These are phyloP conservation scores for Podocnemis expansa DNA, from an alignment of 2,113 vertebrate species.

Conservation along the genomic window DNA sequence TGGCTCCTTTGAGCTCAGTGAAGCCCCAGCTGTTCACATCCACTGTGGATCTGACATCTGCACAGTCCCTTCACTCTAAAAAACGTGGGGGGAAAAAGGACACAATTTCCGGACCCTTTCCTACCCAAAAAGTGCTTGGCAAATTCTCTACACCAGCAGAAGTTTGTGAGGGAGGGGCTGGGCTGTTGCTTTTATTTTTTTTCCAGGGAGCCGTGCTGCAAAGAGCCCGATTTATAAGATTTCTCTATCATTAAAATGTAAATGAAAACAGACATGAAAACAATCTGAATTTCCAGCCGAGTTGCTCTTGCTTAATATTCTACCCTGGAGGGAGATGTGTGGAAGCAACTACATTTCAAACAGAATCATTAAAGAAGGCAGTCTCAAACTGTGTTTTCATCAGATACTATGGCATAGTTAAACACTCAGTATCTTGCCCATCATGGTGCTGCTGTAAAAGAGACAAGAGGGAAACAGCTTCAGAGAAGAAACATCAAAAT, in stretches of 20 bases:
- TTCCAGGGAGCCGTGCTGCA: neutral
- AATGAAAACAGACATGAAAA: slow-evolving; percentile 74
- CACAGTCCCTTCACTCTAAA: neutral
- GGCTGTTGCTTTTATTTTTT: neutral
- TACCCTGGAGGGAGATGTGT: slow-evolving; percentile 64
- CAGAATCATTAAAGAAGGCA: slow-evolving; percentile 74
- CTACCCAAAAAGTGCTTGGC: accelerated
- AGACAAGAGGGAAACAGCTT: accelerated
- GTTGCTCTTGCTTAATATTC: slow-evolving; percentile 77
- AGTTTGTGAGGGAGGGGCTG: neutral
- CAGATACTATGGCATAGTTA: slow-evolving; percentile 38
- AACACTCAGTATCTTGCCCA: slow-evolving; percentile 18
- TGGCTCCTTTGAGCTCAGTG: accelerated
- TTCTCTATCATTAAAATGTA: slow-evolving; percentile 70
- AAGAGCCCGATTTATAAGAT: slow-evolving; percentile 19
- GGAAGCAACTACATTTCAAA: slow-evolving; percentile 74
- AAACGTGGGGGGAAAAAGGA: neutral
- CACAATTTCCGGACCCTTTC: neutral
- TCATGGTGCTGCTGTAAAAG: neutral
- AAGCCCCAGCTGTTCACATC: accelerated
- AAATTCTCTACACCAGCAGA: neutral
- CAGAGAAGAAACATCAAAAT: neutral
- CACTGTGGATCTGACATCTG: neutral
- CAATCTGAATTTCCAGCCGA: slow-evolving; percentile 75
- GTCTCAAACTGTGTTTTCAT: slow-evolving; percentile 58